Evolutionary conservation across 2,113 vertebrate species (phyloP).

Genomic region (Notothenia coriiceps): DNA sequence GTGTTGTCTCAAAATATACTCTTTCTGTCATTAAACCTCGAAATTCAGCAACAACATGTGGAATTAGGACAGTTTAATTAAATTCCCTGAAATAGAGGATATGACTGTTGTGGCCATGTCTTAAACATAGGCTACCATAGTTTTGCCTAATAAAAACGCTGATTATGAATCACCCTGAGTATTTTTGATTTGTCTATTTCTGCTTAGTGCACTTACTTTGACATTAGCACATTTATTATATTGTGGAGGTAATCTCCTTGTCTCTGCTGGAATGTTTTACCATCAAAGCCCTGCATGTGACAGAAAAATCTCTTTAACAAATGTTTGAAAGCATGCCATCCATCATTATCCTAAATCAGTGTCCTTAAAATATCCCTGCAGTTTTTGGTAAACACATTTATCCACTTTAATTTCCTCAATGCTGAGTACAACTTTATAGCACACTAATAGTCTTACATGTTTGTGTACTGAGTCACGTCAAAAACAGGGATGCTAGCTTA

Average conservation of each 20-base stretch:
- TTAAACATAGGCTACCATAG: not conserved
- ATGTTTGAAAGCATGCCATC: slow-evolving; percentile 28
- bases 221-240: slow-evolving; percentile 8
- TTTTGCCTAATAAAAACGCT: not conserved
- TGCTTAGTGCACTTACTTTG: not conserved
- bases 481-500: not conserved
- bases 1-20: not conserved
- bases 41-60: not conserved
- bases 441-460: no score
- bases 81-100: not conserved
- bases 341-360: slow-evolving; percentile 16
- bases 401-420: slow-evolving; percentile 1
- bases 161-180: not conserved
- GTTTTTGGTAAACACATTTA: slow-evolving; percentile 3
- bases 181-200: not conserved
- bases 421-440: not conserved
- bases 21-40: not conserved
- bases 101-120: not conserved
- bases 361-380: slow-evolving; percentile 17
- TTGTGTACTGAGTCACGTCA: no score
- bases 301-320: slow-evolving; percentile 40
- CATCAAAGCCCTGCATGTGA: slow-evolving; percentile 43
- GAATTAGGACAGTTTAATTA: not conserved
- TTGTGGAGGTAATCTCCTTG: slow-evolving; percentile 49
- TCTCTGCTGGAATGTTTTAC: slow-evolving; percentile 47